Evolutionary conservation across 2,888 invertebrate species (phyloP), one percentile per base, ranked within the genome.

Genomic region (Caenorhabditis sp.): DNA sequence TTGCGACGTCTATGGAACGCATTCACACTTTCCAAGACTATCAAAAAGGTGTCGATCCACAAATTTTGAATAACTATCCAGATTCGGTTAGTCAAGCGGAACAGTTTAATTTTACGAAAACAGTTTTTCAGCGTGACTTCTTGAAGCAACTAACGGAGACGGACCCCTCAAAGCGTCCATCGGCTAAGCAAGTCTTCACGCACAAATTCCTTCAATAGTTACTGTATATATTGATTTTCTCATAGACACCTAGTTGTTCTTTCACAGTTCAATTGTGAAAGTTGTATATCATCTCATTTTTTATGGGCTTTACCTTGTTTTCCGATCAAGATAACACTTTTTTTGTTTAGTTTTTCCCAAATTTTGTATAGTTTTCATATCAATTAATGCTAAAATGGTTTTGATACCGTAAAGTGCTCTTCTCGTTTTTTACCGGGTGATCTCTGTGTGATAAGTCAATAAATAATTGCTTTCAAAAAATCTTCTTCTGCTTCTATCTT

Each of bases 1-100:
- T 98, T 92, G 93, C 93, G 11, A 98, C 98, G 0, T 95, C 96
- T 92, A 95, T 96, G 94, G 98, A 99, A 93, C 94, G 98, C 18
- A 69, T 85, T 13, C 44, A 60, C 11, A 77, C 83, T 22, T 82
- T 83, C 56, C 70, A 55, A 9, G 68, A 61, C 32, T 82, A 80
- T 18, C 83, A 85, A 47, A 68, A 62, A 47, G 84, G 82, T 50
- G 58, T 26, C 6, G 28, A n/a, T 11, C 82, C 80, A 2, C 20
- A 68, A 6, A 78, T 84, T 40, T 55, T 88, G 35, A 53, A 83
- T 0, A 64, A 77, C 28, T 50, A 67, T 53, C 68, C 55, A 9
- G 77, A 77, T 56, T 58, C 69, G 65, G 74, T 80, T 18, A 28
- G 69, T 61, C 11, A 0, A 24, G n/a, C 32, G 18, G 22, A 20